These are phyloP conservation scores for rabbit (Oryctolagus cuniculus) DNA, from an alignment of 2,113 vertebrate species.

Conservation along the genomic window mOryCun1.1 NC_091436.1:31152001-31152500, in stretches of 20 bases:
- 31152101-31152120: not conserved
- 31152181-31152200: not conserved
- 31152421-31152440: not conserved
- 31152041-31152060: not conserved
- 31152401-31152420: not conserved
- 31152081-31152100: not conserved
- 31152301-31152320: not conserved
- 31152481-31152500: not conserved
- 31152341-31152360: too few relatives aligned
- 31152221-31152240: slow-evolving; percentile 34
- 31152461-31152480: not conserved
- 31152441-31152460: not conserved
- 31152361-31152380: not conserved
- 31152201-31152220: not conserved
- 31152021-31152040: not conserved
- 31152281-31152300: not conserved
- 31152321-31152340: not conserved
- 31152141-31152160: not conserved
- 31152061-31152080: not conserved
- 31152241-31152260: not conserved
- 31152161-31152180: not conserved
- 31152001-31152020: not conserved
- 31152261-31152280: not conserved
- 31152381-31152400: not conserved
- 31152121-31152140: not conserved